A percentile compares a stretch with the other conserved stretches of the same genome.
phyloP scores from a whole-genome alignment of 2,888 invertebrate species.

The Hipparchia sbordonii region DNA sequence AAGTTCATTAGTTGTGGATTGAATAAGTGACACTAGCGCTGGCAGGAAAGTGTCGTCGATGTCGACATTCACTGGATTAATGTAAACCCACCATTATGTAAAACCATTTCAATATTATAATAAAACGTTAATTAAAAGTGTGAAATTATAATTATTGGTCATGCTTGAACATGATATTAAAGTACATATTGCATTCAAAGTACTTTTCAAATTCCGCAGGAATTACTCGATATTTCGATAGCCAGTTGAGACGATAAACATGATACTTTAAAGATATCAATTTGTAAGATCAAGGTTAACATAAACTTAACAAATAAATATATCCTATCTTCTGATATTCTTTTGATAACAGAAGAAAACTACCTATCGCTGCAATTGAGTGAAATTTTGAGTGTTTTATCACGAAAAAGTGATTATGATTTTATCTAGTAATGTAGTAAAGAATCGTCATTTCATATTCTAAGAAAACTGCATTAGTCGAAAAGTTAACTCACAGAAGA shows the following conservation, averaged over 20 bases:
- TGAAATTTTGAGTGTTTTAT: too few species aligned
- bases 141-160: background rate
- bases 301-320: background rate
- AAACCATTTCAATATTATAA: background rate
- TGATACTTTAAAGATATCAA: background rate
- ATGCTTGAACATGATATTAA: background rate
- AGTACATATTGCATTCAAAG: background rate
- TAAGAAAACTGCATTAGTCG: too few species aligned
- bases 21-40: too few species aligned
- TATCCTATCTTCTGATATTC: background rate
- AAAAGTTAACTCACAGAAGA: too few species aligned
- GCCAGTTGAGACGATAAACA: background rate
- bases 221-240: background rate
- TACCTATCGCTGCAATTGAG: background rate
- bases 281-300: constrained; percentile 7
- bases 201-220: background rate
- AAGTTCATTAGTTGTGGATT: too few species aligned
- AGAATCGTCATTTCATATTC: too few species aligned
- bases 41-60: too few species aligned
- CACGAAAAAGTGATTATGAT: too few species aligned
- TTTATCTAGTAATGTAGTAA: too few species aligned
- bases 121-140: background rate
- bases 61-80: too few species aligned
- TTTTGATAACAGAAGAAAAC: background rate
- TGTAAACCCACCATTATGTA: background rate